These are phyloP conservation scores for Neosilurus mollespiculum DNA, from an alignment of 2,797 vertebrate species.

Conservation along the genomic window DNA sequence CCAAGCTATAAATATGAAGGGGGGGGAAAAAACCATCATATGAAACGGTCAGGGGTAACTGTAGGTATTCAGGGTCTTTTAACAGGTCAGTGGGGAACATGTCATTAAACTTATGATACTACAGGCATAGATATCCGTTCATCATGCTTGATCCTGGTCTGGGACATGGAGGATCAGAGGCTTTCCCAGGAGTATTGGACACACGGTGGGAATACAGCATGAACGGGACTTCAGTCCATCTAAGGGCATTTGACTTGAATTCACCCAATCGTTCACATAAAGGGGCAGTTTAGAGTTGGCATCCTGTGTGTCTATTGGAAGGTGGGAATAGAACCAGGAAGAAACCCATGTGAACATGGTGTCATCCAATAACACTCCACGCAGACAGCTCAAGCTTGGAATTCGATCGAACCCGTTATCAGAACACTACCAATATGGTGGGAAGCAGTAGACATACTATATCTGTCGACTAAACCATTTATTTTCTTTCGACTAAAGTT, in stretches of 20 bases:
- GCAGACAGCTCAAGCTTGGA: neutral
- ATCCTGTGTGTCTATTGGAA: neutral
- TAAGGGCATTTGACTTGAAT: neutral
- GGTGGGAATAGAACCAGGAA: neutral
- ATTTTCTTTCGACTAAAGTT: neutral
- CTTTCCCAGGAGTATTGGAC: neutral
- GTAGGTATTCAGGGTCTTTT: neutral
- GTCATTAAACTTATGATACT: neutral
- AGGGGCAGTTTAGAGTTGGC: neutral
- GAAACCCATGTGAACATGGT: neutral
- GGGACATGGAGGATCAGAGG: neutral
- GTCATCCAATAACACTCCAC: neutral
- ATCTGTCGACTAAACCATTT: neutral
- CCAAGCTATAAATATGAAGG: constrained; percentile 43
- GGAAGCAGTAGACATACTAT: neutral
- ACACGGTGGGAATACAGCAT: neutral
- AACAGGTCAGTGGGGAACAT: neutral
- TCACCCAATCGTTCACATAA: neutral
- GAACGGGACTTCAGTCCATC: neutral
- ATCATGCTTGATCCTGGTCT: neutral
- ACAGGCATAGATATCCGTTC: neutral
- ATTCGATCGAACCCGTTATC: neutral
- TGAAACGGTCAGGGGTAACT: neutral
- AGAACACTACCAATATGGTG: neutral
- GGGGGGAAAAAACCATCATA: neutral